phyloP scores from a whole-genome alignment of 1,140 invertebrate genomes.

The Temnothorax longispinosus region DNA sequence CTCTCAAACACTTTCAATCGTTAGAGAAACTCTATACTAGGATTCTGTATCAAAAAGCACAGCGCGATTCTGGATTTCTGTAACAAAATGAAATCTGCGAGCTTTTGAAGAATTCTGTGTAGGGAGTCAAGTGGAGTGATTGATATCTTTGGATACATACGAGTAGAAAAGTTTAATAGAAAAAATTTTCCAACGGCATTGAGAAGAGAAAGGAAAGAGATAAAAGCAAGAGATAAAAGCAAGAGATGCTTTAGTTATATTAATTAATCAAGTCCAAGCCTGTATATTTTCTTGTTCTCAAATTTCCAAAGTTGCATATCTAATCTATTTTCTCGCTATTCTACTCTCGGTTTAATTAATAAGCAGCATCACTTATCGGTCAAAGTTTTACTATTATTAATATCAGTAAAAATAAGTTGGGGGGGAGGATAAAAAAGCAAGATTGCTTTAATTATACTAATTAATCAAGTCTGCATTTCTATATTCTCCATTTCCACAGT shows the following conservation, averaged over 20 bases:
- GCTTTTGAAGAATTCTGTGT: neutral
- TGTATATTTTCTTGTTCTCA: neutral
- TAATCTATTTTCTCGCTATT: neutral
- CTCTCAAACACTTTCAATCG: neutral
- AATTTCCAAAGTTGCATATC: neutral
- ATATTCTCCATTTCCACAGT: neutral
- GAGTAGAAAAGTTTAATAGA: neutral
- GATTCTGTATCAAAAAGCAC: conserved; percentile 3
- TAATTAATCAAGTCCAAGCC: neutral
- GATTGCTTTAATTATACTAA: neutral
- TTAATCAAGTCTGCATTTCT: neutral
- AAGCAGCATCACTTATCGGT: neutral
- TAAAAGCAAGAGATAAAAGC: too few species aligned
- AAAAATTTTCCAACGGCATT: neutral
- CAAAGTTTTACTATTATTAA: too few species aligned
- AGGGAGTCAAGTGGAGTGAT: conserved; percentile 2
- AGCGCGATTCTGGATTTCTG: neutral
- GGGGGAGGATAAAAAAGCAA: too few species aligned
- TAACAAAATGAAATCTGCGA: conserved; percentile 5
- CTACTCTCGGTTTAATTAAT: neutral
- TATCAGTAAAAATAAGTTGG: too few species aligned
- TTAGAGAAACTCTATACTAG: conserved; percentile 14
- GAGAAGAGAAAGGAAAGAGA: neutral
- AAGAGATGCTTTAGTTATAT: neutral
- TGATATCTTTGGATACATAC: neutral